Evolutionary conservation across 2,797 vertebrate genomes (phyloP).

Genomic region (Percopsis omiscomaycus): DNA sequence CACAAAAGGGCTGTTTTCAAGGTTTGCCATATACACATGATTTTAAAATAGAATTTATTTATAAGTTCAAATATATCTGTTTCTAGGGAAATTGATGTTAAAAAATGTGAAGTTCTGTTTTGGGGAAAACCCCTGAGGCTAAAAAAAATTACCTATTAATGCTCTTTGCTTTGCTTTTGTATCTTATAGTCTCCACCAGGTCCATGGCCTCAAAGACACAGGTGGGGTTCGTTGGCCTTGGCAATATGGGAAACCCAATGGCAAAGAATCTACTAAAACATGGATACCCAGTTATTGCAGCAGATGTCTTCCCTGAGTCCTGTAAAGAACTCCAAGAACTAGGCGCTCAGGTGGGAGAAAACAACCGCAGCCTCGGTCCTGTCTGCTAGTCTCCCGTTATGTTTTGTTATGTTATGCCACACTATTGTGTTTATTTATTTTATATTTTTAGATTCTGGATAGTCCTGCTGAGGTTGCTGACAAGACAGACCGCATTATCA

Average conservation of each 20-base stretch:
- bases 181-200: slow-evolving; percentile 83
- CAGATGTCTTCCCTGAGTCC: slow-evolving; percentile 95
- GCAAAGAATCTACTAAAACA: slow-evolving; percentile 96
- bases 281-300: slow-evolving; percentile 92
- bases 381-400: not conserved
- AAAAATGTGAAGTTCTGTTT: not conserved
- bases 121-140: not conserved
- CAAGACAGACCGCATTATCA: slow-evolving; percentile 95
- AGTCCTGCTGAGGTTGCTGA: slow-evolving; percentile 95
- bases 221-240: slow-evolving; percentile 95
- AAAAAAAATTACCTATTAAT: not conserved
- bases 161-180: not conserved
- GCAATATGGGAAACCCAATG: slow-evolving; percentile 99
- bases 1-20: not conserved
- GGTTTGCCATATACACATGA: too few species aligned
- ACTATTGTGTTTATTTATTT: slow-evolving; percentile 9
- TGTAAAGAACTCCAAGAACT: slow-evolving; percentile 94
- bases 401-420: not conserved
- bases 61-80: too few species aligned
- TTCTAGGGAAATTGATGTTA: too few species aligned
- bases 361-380: not conserved
- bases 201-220: slow-evolving; percentile 96
- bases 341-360: slow-evolving; percentile 89
- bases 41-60: too few species aligned
- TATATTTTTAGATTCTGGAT: slow-evolving; percentile 84